A percentile compares a stretch with the other conserved stretches of the same genome.
These are phyloP conservation scores for Myotis brandtii DNA, from an alignment of 2,113 vertebrate genomes.

Conservation along the genomic window DNA sequence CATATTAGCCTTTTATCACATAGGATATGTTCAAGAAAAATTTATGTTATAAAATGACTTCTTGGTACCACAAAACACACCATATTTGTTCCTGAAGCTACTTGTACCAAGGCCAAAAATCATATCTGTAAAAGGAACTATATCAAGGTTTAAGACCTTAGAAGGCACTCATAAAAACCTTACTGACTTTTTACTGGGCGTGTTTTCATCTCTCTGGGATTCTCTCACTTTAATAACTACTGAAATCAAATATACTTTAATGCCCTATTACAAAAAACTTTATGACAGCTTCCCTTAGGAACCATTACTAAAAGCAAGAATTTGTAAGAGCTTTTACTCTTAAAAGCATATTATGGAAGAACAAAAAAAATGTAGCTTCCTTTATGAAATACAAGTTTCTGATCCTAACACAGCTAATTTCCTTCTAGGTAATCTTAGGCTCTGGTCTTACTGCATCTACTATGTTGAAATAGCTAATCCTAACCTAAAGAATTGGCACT, in stretches of 20 bases:
- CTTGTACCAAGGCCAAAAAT: neutral
- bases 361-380: neutral
- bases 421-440: neutral
- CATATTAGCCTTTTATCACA: too few relatives aligned
- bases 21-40: neutral
- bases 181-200: neutral
- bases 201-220: neutral
- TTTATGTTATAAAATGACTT: neutral
- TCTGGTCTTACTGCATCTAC: neutral
- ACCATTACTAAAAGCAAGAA: neutral
- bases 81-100: constrained; percentile 23
- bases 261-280: constrained; percentile 28
- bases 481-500: neutral
- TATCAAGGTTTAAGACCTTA: neutral
- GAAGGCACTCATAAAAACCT: neutral
- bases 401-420: constrained; percentile 41
- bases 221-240: neutral
- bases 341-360: neutral
- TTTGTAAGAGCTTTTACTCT: neutral
- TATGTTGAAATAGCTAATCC: constrained; percentile 38
- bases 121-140: neutral
- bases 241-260: constrained; percentile 19
- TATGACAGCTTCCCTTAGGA: neutral
- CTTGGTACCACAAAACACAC: neutral
- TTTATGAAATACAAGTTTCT: constrained; percentile 22